phyloP scores from a whole-genome alignment of 2,888 invertebrate species.

The Lordiphosa andalusiaca region DNA sequence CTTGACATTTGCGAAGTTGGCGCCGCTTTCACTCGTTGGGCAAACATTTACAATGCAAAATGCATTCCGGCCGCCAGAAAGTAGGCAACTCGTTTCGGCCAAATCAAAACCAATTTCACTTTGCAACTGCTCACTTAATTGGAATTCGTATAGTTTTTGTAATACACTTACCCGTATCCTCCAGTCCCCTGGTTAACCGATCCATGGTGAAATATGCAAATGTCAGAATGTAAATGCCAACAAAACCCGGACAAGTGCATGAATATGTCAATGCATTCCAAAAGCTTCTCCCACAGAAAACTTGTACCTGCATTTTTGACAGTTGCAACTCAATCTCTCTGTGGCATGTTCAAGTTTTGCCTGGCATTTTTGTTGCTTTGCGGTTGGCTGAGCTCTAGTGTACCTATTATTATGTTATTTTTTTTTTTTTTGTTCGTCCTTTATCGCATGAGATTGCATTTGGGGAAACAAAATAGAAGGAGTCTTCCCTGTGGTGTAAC shows the following conservation, averaged over 20 bases:
- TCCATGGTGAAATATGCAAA: conserved; percentile 65
- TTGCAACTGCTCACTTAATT: conserved; percentile 26
- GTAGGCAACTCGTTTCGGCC: conserved; percentile 41
- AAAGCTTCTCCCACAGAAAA: conserved; percentile 12
- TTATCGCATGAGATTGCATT: conserved; percentile 53
- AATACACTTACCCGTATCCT: conserved; percentile 11
- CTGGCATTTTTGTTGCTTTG: conserved; percentile 44
- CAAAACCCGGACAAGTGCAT: conserved; percentile 39
- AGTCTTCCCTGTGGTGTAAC: conserved; percentile 9
- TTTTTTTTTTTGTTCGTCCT: conserved; percentile 2
- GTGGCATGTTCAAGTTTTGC: conserved; percentile 44
- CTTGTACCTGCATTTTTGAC: conserved; percentile 60
- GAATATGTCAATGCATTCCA: conserved; percentile 61
- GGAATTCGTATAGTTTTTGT: conserved; percentile 2
- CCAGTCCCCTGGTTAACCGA: conserved; percentile 49
- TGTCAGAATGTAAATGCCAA: conserved; percentile 60
- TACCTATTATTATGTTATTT: conserved; percentile 3
- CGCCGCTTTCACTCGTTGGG: conserved; percentile 10
- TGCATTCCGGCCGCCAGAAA: conserved; percentile 35
- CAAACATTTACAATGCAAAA: conserved; percentile 57
- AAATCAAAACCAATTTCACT: conserved; percentile 62
- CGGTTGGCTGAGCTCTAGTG: conserved; percentile 39
- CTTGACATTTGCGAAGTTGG: conserved; percentile 48
- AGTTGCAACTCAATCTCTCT: conserved; percentile 56
- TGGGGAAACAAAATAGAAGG: conserved; percentile 6